Conservation (phyloP, 1,140 invertebrate genomes). For the Asbolus verrucosus region DNA sequence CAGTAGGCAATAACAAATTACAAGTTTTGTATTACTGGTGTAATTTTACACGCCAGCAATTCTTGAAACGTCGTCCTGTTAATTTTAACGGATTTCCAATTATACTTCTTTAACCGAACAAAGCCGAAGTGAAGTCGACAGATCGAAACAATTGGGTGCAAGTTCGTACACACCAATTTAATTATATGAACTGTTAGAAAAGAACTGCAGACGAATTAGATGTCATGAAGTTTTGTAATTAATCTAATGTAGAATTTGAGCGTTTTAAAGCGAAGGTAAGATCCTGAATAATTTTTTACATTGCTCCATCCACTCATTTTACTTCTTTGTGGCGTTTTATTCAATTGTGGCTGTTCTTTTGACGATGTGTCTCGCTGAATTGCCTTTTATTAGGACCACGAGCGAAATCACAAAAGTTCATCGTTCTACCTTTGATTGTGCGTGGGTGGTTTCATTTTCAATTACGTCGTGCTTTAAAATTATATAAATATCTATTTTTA, state of each 20-base stretch:
- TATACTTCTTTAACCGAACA: no score
- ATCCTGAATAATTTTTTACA: not conserved
- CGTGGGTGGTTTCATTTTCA: constrained; percentile 1
- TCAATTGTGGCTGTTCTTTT: constrained; percentile 10
- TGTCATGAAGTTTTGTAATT: no score
- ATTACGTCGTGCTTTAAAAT: not conserved
- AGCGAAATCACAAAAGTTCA: constrained; percentile 5
- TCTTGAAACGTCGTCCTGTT: not conserved
- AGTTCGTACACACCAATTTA: no score
- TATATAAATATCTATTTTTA: no score
- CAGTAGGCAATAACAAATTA: constrained; percentile 18
- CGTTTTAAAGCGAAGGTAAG: not conserved
- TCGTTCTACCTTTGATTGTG: not conserved
- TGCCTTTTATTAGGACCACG: constrained; percentile 13
- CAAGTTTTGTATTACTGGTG: not conserved
- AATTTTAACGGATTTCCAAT: no score
- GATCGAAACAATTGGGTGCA: no score
- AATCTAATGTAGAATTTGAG: no score
- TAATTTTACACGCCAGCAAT: not conserved
- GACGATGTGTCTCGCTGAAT: not conserved
- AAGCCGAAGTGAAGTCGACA: no score
- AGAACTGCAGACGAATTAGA: no score
- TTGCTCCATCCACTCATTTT: not conserved
- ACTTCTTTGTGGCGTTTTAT: not conserved
- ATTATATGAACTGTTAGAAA: no score